phyloP scores from a whole-genome alignment of 1,140 invertebrate genomes.

The Oedothorax gibbosus region DNA sequence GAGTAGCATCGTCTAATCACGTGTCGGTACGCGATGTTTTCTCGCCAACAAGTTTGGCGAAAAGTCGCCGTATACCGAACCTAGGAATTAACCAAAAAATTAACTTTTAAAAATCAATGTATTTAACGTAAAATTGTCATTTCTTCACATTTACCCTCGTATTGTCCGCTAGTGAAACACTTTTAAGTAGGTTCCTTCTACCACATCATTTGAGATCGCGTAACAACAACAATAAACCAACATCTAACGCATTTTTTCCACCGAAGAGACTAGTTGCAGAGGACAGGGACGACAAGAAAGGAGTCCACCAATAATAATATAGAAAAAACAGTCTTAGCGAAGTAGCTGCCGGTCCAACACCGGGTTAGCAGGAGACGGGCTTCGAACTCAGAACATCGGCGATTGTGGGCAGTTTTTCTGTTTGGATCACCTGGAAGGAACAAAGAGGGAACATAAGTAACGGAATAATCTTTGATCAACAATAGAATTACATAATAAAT shows the following conservation, averaged over 20 bases:
- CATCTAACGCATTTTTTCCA: conserved; percentile 7
- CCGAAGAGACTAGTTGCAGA: conserved; percentile 42
- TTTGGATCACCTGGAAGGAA: conserved; percentile 43
- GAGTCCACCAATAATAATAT: conserved; percentile 5
- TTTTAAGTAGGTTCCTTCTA: conserved; percentile 32
- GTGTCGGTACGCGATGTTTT: too few species aligned
- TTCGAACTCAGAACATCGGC: conserved; percentile 26
- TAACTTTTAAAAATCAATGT: too few species aligned
- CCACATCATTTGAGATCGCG: conserved; percentile 28
- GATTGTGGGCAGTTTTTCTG: conserved; percentile 44
- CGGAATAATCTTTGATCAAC: background rate
- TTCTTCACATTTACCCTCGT: conserved; percentile 1
- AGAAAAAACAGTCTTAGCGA: conserved; percentile 18
- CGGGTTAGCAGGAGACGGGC: conserved; percentile 46
- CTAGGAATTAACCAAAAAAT: too few species aligned
- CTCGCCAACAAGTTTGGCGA: too few species aligned
- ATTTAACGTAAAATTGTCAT: too few species aligned
- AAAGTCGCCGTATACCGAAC: too few species aligned
- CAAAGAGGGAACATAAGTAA: conserved; percentile 12
- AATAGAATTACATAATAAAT: too few species aligned
- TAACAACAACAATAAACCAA: conserved; percentile 21
- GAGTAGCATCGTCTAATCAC: too few species aligned
- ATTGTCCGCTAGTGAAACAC: background rate
- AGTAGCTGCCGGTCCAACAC: background rate
- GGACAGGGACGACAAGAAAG: conserved; percentile 13